Percentiles rank a stretch among this genome's conserved stretches.
These are phyloP conservation scores for Anolis sagrei DNA, from an alignment of 2,113 vertebrate species.

Conservation along the genomic window DNA sequence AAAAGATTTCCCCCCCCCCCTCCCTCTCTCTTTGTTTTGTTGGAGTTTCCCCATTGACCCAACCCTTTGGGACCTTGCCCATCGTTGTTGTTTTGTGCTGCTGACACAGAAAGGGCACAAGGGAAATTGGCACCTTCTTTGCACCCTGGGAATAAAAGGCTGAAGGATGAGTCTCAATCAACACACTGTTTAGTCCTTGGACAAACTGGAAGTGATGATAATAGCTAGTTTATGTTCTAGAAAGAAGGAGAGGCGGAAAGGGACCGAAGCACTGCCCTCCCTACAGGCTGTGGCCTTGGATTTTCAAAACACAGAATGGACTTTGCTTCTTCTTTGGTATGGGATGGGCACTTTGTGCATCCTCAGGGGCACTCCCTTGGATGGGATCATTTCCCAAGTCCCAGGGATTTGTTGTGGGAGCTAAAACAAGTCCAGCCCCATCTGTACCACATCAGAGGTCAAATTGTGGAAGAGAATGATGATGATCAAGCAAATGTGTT, in stretches of 20 bases:
- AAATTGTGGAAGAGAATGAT: neutral
- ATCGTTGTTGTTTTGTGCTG: neutral
- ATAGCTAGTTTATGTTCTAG: neutral
- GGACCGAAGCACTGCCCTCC: neutral
- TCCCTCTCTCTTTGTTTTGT: neutral
- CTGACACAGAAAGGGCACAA: neutral
- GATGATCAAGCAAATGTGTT: neutral
- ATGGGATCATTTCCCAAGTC: neutral
- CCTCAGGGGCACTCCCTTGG: neutral
- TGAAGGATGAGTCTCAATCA: neutral
- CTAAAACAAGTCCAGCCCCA: neutral
- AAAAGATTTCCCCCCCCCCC: neutral
- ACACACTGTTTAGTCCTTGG: neutral
- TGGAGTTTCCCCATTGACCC: neutral
- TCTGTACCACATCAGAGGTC: neutral
- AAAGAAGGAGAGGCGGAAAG: too few relatives aligned
- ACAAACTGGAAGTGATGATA: neutral
- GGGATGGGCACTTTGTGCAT: neutral
- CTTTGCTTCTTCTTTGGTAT: neutral
- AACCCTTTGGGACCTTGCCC: accelerated
- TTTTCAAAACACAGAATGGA: neutral
- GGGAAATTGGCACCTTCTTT: too few relatives aligned
- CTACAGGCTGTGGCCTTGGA: neutral
- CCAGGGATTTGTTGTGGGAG: neutral
- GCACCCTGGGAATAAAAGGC: neutral